Evolutionary conservation across 2,797 vertebrate species (phyloP), one percentile per base, ranked within the genome.

Genomic region (Bradypodion pumilum): DNA sequence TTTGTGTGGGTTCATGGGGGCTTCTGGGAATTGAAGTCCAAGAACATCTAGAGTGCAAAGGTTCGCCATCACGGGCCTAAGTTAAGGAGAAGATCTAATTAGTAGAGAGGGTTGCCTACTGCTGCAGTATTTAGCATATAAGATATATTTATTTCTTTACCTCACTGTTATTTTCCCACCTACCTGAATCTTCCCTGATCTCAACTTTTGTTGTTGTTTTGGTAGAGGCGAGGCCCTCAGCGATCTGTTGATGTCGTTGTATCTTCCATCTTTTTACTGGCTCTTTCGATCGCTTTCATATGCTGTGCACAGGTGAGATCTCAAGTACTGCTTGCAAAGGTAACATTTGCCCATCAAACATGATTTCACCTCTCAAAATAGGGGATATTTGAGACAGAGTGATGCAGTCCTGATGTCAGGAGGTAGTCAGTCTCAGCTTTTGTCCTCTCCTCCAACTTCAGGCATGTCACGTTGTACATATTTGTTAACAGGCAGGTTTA

Each of bases 171-270:
- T 9, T 66, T 40, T 4, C 12, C 59, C 12, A 4, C 63, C 35
- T 8, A 46, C 78, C 12, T 35, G 6, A 0, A 35, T n/a, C 32
- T 80, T 19, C 0, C 2, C 1, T 37, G 1, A 82, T 42, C n/a
- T 12, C 44, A 0, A 0, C 66, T 5, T 90, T 77, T 88, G 10
- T 29, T 65, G 29, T 77, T 44, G 44, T 29, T 86, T 72, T 86
- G 1, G 2, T 96, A 99, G 98, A 97, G 98, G 73, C 96, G 99
- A 92, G 99, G 98, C 4, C 98, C 98, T 1, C 99, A 99, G 96
- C 97, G 98, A 15, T 99, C 99, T 0, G 98, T 99, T 40, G 99
- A 99, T 3, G 99, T 99, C 79, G 98, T 99, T 0, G 99, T 99
- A 12, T 99, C 99, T 4, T 98, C 98, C 0, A 91, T 99, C 90